Conservation (phyloP, 2,888 invertebrate genomes). For the Nasonia oneida region DNA sequence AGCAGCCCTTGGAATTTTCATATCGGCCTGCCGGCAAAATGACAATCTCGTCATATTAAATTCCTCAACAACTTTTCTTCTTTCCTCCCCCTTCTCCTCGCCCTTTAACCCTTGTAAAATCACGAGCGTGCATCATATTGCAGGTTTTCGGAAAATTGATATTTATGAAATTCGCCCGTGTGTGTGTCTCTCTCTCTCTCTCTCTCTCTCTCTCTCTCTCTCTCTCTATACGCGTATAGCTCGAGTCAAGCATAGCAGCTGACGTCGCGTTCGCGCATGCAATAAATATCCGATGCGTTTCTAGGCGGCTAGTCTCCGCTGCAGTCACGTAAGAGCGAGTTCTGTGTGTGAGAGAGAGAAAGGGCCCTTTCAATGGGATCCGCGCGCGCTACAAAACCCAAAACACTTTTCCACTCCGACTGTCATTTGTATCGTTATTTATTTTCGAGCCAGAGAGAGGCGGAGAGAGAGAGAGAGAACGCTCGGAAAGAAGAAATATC, state of each 20-base stretch:
- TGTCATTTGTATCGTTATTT: constrained; percentile 78
- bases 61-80: constrained; percentile 66
- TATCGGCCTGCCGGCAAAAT: constrained; percentile 76
- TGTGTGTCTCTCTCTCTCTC: background rate
- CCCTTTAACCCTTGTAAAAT: constrained; percentile 13
- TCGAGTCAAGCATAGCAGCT: constrained; percentile 34
- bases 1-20: constrained; percentile 78
- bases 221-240: too few relatives aligned
- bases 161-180: background rate
- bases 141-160: constrained; percentile 8
- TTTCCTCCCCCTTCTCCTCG: constrained; percentile 41
- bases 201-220: too few relatives aligned
- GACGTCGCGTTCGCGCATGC: constrained; percentile 64
- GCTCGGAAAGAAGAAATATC: constrained; percentile 51
- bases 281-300: constrained; percentile 79
- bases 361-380: constrained; percentile 51
- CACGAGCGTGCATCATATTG: background rate
- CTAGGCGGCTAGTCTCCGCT: constrained; percentile 72
- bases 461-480: background rate
- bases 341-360: constrained; percentile 46
- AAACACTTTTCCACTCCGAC: constrained; percentile 77
- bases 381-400: constrained; percentile 75
- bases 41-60: constrained; percentile 78
- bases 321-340: constrained; percentile 68
- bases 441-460: constrained; percentile 67